Evolutionary conservation across 2,797 vertebrate species (phyloP).

Genomic region (Graptemys geographica): DNA sequence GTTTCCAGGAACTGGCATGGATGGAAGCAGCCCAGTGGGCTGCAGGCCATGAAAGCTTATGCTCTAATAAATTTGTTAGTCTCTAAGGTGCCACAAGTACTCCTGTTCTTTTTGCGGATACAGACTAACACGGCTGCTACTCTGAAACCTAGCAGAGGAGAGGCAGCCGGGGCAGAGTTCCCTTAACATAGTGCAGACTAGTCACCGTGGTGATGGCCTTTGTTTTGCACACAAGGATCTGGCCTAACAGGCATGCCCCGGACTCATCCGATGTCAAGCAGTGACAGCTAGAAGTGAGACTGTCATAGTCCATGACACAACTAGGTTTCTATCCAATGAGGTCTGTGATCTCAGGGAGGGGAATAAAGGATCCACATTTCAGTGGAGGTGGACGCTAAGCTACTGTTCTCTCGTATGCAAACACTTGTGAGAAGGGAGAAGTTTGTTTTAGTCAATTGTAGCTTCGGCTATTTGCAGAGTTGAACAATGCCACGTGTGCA

Average conservation of each 20-base stretch:
- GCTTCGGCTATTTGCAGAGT: neutral
- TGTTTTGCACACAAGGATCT: neutral
- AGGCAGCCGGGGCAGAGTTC: neutral
- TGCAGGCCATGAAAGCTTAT: no score
- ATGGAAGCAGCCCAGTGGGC: neutral
- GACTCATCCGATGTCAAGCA: neutral
- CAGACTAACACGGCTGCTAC: no score
- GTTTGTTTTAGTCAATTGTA: neutral
- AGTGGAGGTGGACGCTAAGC: neutral
- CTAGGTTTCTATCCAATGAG: neutral
- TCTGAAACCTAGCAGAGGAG: neutral
- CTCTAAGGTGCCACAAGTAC: no score
- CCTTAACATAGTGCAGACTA: neutral
- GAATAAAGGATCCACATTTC: neutral
- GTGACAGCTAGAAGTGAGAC: neutral
- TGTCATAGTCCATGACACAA: neutral
- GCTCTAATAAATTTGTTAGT: no score
- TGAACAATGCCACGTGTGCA: neutral
- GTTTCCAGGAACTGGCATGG: neutral
- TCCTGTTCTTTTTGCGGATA: no score
- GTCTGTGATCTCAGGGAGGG: neutral
- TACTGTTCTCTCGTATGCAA: no score
- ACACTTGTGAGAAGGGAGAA: neutral
- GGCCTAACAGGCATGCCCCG: neutral
- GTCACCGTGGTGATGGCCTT: neutral